phyloP scores from a whole-genome alignment of 2,797 vertebrate genomes.

The Synanceia verrucosa region DNA sequence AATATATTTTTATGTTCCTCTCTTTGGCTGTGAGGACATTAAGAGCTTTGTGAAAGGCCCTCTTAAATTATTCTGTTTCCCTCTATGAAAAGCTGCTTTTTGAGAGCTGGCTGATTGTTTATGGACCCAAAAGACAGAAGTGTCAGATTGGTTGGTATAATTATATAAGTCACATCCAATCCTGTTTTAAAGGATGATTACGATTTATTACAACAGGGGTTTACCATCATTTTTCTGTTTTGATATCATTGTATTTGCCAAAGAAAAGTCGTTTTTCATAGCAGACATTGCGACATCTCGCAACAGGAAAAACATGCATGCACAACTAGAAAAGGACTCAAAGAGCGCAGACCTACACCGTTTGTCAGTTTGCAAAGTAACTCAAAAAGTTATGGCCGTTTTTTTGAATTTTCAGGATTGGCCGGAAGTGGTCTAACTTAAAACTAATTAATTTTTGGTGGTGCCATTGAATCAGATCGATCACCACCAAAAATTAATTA shows the following conservation, averaged over 20 bases:
- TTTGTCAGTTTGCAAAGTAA: too few relatives aligned
- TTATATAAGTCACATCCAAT: conserved; percentile 10
- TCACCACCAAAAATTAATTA: too few relatives aligned
- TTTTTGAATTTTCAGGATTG: too few relatives aligned
- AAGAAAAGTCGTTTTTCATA: background rate
- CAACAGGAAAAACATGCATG: background rate
- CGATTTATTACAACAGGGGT: background rate
- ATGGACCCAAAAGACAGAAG: background rate
- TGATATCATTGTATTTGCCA: background rate
- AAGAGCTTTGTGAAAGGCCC: conserved; percentile 27
- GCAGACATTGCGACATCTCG: background rate
- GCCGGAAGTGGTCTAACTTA: too few relatives aligned
- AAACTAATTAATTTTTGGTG: too few relatives aligned
- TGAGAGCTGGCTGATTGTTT: conserved; percentile 9
- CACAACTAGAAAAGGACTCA: too few relatives aligned
- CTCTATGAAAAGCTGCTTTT: background rate
- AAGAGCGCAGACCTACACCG: too few relatives aligned
- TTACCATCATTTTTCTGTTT: background rate
- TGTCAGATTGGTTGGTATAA: background rate
- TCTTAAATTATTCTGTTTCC: conserved; percentile 25
- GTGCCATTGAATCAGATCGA: too few relatives aligned
- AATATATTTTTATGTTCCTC: conserved; percentile 14
- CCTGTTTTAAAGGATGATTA: conserved; percentile 5
- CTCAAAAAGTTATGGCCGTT: too few relatives aligned
- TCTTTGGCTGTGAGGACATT: conserved; percentile 23